Percentiles rank a stretch among this genome's conserved stretches.
These are phyloP conservation scores for Drosophila rufa DNA, from an alignment of 1,140 invertebrate genomes.

Conservation along the genomic window DNA sequence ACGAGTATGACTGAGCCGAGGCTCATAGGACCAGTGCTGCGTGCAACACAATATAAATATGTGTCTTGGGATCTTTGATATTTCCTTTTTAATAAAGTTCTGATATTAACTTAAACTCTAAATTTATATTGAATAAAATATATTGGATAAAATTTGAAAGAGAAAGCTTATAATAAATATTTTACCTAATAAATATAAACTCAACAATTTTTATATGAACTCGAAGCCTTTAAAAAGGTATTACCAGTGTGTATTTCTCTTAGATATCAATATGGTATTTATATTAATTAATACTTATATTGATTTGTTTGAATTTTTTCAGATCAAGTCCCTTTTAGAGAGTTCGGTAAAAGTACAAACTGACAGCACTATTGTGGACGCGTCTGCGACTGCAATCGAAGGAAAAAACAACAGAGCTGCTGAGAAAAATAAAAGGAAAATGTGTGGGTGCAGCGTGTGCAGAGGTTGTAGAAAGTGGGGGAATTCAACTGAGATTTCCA, in stretches of 20 bases:
- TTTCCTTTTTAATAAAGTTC: neutral
- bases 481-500: constrained; percentile 78
- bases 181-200: no score
- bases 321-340: no score
- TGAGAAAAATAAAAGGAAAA: constrained; percentile 14
- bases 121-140: no score
- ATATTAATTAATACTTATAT: no score
- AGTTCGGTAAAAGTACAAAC: neutral
- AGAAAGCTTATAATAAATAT: no score
- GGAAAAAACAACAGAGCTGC: constrained; percentile 21
- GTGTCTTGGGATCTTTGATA: no score
- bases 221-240: no score
- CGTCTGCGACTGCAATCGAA: constrained; percentile 54
- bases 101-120: no score
- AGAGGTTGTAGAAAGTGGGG: constrained; percentile 14
- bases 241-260: no score
- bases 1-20: constrained; percentile 64
- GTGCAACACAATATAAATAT: neutral
- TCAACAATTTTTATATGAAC: no score
- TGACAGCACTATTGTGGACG: constrained; percentile 22
- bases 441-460: neutral
- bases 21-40: constrained; percentile 1
- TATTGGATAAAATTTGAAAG: no score
- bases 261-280: no score
- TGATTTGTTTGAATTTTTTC: neutral